Evolutionary conservation across 2,113 vertebrate species (phyloP), one percentile per base, ranked within the genome.

Genomic region (Merops nubicus): DNA sequence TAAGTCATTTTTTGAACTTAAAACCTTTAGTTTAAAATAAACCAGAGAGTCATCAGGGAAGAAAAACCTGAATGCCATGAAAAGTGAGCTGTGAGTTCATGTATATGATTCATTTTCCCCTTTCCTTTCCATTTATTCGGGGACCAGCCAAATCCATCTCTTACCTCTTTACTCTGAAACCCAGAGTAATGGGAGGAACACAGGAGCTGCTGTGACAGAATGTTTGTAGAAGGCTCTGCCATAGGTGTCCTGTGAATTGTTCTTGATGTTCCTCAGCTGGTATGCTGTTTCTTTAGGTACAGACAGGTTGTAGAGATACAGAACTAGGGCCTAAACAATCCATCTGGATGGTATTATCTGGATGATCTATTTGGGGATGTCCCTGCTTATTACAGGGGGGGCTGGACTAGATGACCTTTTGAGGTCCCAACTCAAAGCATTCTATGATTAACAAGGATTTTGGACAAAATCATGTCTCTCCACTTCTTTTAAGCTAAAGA

Each of bases 1-100:
- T 93, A 95, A 93, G 90, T 96, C 79, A 96, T 93, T 90, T 93
- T 93, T 90, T 97, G 72, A 96, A 96, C 92, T 96, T 89, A 93
- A 95, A 96, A 81, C 85, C 82, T 91, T 88, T 59, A 13, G 68
- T 85, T 96, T 96, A 95, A 96, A 95, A 96, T 90, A 94, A 96
- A 96, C 88, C 93, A 95, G 92, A 93, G 50, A 95, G 72, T 77
- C 96, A 80, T 93, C 50, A 75, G 88, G 84, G 69, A 90, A 92
- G 90, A 90, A 91, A 88, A 95, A 92, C 36, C n/a, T 68, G 79
- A 80, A 34, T 88, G 85, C 80, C 91, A 72, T 74, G 40, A 93
- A 96, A 96, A 86, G 59, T 26, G 79, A 96, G 90, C 63, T 88
- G 82, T 73, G 60, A 86, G 62, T 93, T 90, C 82, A 92, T 74